These are phyloP conservation scores for Neoscelio sp. DNA, from an alignment of 2,888 invertebrate genomes.

Conservation along the genomic window DNA sequence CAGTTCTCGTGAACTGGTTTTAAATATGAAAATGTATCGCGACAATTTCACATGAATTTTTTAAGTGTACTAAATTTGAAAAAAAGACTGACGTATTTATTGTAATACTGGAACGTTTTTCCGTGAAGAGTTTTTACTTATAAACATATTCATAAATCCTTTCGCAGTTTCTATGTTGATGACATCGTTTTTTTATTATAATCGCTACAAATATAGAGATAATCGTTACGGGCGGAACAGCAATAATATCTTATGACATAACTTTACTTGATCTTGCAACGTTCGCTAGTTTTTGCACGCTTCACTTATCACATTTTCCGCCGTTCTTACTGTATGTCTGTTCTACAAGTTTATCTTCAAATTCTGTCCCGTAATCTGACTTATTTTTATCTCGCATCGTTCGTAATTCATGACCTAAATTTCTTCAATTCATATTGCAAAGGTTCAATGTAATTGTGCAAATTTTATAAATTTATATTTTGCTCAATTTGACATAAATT, in stretches of 20 bases:
- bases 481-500: too few relatives aligned
- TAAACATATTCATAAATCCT: background rate
- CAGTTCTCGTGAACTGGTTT: constrained; percentile 1
- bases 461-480: background rate
- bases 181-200: background rate
- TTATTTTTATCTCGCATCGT: constrained; percentile 30
- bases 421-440: constrained; percentile 1
- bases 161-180: too few relatives aligned
- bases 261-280: constrained; percentile 14
- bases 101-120: too few relatives aligned
- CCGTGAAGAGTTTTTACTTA: background rate
- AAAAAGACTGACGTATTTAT: background rate
- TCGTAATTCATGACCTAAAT: constrained; percentile 12
- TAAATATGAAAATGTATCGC: constrained; percentile 9
- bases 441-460: background rate
- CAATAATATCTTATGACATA: constrained; percentile 9
- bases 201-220: background rate
- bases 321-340: constrained; percentile 17
- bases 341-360: constrained; percentile 32
- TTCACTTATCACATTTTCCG: constrained; percentile 30
- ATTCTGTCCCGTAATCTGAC: constrained; percentile 25
- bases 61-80: background rate
- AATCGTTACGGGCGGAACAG: background rate
- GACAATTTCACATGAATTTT: background rate
- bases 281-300: constrained; percentile 25